phyloP scores from a whole-genome alignment of 2,888 invertebrate genomes.

The Beris chalybata region DNA sequence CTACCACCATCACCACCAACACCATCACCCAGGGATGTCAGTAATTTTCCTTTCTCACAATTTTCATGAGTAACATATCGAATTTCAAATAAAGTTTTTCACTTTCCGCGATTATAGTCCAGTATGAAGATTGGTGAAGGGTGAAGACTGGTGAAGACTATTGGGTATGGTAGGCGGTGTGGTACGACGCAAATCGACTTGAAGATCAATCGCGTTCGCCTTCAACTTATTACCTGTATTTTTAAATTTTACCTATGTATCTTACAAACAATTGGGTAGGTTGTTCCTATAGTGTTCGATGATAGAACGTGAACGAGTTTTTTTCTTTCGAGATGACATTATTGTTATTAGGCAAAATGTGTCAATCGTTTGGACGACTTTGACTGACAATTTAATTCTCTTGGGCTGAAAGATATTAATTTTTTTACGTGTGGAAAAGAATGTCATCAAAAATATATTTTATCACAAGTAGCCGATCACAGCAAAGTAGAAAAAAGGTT shows the following conservation, averaged over 20 bases:
- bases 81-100: slow-evolving; percentile 29
- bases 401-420: no score
- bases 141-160: slow-evolving; percentile 5
- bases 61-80: slow-evolving; percentile 20
- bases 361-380: slow-evolving; percentile 18
- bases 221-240: slow-evolving; percentile 28
- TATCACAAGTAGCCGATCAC: no score
- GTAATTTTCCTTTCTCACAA: slow-evolving; percentile 4
- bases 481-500: no score
- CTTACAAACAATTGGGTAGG: slow-evolving; percentile 10
- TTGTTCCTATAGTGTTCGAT: no score
- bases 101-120: not conserved
- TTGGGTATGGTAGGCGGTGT: slow-evolving; percentile 20
- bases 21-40: slow-evolving; percentile 9
- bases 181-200: slow-evolving; percentile 17
- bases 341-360: slow-evolving; percentile 18
- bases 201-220: slow-evolving; percentile 24
- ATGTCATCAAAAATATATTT: no score
- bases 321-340: not conserved
- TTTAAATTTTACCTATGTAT: slow-evolving; percentile 15
- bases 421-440: no score
- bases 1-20: slow-evolving; percentile 4
- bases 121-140: slow-evolving; percentile 9
- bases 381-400: no score
- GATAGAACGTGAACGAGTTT: no score